Conservation (phyloP, 2,888 invertebrate genomes). For the Scaptomyza caliginosa region DNA sequence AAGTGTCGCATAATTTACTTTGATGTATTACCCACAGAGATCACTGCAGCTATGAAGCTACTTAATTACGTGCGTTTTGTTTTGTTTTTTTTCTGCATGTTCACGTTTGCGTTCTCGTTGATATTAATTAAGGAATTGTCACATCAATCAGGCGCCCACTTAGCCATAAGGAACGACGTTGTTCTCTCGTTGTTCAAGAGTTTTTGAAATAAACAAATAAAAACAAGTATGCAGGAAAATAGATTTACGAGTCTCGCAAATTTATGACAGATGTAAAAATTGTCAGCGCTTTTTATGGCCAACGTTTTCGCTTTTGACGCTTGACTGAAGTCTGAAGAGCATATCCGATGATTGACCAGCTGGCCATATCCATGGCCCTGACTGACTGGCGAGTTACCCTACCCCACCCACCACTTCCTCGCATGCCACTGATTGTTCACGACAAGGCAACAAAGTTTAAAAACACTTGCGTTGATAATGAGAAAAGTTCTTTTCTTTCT, state of each 20-base stretch:
- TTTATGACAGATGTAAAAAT: constrained; percentile 77
- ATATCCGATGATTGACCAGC: constrained; percentile 41
- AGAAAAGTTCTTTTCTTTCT: constrained; percentile 57
- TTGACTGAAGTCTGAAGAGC: constrained; percentile 50
- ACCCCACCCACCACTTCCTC: neutral
- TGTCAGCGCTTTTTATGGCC: constrained; percentile 66
- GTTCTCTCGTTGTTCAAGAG: constrained; percentile 35
- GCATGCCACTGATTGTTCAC: neutral
- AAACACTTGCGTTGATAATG: constrained; percentile 74
- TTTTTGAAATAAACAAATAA: constrained; percentile 77
- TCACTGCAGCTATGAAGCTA: constrained; percentile 38
- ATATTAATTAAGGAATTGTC: constrained; percentile 80
- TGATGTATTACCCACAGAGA: constrained; percentile 64
- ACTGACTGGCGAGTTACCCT: constrained; percentile 14
- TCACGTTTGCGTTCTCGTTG: constrained; percentile 32
- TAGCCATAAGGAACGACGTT: constrained; percentile 30
- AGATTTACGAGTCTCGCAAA: constrained; percentile 71
- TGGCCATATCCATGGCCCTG: constrained; percentile 60
- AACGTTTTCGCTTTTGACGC: constrained; percentile 50
- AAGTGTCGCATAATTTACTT: constrained; percentile 46
- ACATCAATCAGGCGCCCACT: constrained; percentile 81
- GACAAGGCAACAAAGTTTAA: constrained; percentile 42
- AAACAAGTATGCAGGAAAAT: constrained; percentile 77
- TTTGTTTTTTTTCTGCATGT: too few species aligned
- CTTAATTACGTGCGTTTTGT: constrained; percentile 65